Conservation (phyloP, 2,113 vertebrate species). For the Gallinago jamesoni region DNA sequence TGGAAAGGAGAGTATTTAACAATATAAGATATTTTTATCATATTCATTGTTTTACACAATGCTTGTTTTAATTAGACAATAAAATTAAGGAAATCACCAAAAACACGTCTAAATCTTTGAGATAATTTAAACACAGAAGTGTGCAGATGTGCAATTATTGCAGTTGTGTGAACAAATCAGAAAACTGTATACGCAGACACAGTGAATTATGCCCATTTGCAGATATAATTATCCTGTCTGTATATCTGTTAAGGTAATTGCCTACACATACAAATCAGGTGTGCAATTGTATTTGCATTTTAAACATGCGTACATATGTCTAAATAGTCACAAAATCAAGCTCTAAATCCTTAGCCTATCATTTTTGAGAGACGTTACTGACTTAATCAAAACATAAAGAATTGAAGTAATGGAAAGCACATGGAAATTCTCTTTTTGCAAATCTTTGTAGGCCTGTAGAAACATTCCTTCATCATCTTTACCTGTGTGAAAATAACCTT, state of each 20-base stretch:
- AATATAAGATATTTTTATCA: neutral
- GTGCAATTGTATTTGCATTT: neutral
- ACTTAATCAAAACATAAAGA: neutral
- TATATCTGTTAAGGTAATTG: neutral
- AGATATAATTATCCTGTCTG: slow-evolving; percentile 7
- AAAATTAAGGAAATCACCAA: neutral
- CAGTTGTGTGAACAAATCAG: neutral
- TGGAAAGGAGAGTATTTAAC: neutral
- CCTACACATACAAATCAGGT: neutral
- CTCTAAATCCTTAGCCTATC: neutral
- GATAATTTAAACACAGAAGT: neutral
- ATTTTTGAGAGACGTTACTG: neutral
- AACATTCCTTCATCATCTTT: neutral
- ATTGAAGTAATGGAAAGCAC: neutral
- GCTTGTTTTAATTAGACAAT: neutral
- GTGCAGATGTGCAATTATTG: neutral
- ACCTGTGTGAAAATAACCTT: neutral
- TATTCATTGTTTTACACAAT: neutral
- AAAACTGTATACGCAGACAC: neutral
- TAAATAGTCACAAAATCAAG: neutral
- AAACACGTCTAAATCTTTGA: neutral
- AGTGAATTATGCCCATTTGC: slow-evolving; percentile 15
- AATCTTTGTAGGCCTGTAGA: neutral
- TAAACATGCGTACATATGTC: neutral
- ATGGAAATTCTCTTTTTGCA: neutral